Base-by-base conservation (phyloP, 64 coral and sea anemone genomes). In the Porites australiensis region DNA sequence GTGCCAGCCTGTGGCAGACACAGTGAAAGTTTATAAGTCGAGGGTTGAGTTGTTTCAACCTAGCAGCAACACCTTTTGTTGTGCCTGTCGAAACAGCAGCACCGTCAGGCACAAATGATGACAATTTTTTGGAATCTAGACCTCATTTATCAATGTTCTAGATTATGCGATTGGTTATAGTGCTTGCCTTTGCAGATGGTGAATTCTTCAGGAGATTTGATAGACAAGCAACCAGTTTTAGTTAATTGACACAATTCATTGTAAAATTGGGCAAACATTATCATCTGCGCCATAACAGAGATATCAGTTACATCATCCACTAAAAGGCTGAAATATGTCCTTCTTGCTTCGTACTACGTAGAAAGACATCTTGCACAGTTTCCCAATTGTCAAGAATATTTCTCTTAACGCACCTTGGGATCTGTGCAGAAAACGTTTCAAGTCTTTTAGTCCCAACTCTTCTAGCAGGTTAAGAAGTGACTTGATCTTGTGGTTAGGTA, bases 91-190 rank as follows among this genome's bases (percentile, higher is more conserved):
- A 54, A 78, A 55, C 75, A 78, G 51, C 37, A 21, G 75, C 75
- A 54, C 75, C 75, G 55, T 78, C 52, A 8, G 75, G 55, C 13
- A 78, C 75, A 78, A 78, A 78, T 3, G 75, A 78, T 78, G 75
- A 54, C 75, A 78, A 78, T 50, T 78, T 78, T 78, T 8, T 78
- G 75, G 75, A 78, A 78, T 78, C 75, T 78, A 78, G 55, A 78
- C 75, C 20, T 13, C 52, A 78, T 50, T 78, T 53, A 78, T 55
- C 75, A 48, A 78, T 53, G 50, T 48, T 73, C 50, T 76, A 19
- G 18, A 89, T 64, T n/a, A 89, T 64, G 88, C 88, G 55, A 50
- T 78, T 78, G n/a, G 75, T 78, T 48, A 78, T 78, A 50, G 75
- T 78, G 19, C 50, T 78, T 55, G 49, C 50, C 52, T 78, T 19